Evolutionary conservation across 2,113 vertebrate genomes (phyloP), one percentile per base, ranked within the genome.

Genomic region (Scomber japonicus): DNA sequence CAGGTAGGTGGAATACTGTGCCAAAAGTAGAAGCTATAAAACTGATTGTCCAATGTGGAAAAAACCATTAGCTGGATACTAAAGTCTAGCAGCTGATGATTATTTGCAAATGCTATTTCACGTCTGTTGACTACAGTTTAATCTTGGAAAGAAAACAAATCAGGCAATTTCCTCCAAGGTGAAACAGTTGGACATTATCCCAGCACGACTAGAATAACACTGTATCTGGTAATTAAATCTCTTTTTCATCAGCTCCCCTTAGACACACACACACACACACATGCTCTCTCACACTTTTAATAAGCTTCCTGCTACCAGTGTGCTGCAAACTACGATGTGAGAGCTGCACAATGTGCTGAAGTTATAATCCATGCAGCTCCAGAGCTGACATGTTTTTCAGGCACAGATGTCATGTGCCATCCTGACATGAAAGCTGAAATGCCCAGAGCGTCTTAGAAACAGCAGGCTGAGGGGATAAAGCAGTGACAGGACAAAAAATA

Each of bases 161-260:
- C 63, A 67, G 50, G 46, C 44, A 59, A 15, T 75, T 78, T 84
- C 54, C 63, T 73, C 63, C 19, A 40, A 71, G 75, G 77, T 77
- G 60, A 81, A 87, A 50, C 45, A 46, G 27, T 61, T 59, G 71
- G 77, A 71, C 35, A 21, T 53, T 31, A 48, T 67, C 71, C 64
- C 71, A 83, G 86, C 78, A 60, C 17, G 59, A 68, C 10, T 2
- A 70, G 16, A 78, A 78, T 44, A 85, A 77, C 63, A 51, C 24
- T 35, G 30, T 83, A 75, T 82, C 75, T 74, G 72, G 61, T 80
- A 72, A 86, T 82, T 84, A 75, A 79, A 90, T 86, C 75, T 87
- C 59, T 80, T 71, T 61, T 84, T 64, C 81, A 74, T 80, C 64
- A 78, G 53, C 57, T 56, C 30, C 51, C 31, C 65, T 65, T 30